Evolutionary conservation across 2,797 vertebrate species (phyloP).

Genomic region (Falco biarmicus): DNA sequence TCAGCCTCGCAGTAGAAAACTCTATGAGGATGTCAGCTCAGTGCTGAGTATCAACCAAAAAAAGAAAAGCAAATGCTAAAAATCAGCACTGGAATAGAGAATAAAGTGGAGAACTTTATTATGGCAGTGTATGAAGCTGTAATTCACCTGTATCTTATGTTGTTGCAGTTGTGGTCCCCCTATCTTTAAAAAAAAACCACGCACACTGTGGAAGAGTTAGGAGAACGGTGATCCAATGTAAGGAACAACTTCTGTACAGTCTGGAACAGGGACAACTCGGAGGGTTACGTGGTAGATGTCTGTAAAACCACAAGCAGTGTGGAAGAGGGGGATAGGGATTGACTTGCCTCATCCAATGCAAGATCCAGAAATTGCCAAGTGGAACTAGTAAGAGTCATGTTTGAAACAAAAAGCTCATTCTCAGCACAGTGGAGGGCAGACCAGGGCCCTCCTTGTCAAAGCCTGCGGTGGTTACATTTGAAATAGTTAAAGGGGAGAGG

Average conservation of each 20-base stretch:
- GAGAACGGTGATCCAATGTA: neutral
- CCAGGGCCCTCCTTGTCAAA: neutral
- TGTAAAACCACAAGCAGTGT: neutral
- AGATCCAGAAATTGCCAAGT: neutral
- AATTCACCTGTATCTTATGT: accelerated
- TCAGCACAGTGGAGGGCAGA: neutral
- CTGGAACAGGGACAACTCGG: neutral
- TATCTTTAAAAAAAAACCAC: neutral
- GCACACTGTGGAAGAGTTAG: neutral
- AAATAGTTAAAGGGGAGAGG: neutral
- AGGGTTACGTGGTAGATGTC: neutral
- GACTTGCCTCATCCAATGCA: neutral
- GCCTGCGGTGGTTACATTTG: neutral
- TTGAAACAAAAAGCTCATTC: neutral
- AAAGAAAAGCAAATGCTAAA: neutral
- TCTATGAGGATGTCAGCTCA: neutral
- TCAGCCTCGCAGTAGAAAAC: neutral
- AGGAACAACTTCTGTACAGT: neutral
- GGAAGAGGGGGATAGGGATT: neutral
- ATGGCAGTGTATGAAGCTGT: neutral
- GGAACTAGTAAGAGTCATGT: neutral
- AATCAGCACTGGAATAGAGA: neutral
- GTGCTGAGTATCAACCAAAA: neutral
- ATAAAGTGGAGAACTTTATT: neutral
- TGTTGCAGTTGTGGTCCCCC: neutral